Percentiles rank a stretch among this genome's conserved stretches.
These are phyloP conservation scores for Coregonus suidteri DNA, from an alignment of 2,797 vertebrate genomes.

Conservation along the genomic window DNA sequence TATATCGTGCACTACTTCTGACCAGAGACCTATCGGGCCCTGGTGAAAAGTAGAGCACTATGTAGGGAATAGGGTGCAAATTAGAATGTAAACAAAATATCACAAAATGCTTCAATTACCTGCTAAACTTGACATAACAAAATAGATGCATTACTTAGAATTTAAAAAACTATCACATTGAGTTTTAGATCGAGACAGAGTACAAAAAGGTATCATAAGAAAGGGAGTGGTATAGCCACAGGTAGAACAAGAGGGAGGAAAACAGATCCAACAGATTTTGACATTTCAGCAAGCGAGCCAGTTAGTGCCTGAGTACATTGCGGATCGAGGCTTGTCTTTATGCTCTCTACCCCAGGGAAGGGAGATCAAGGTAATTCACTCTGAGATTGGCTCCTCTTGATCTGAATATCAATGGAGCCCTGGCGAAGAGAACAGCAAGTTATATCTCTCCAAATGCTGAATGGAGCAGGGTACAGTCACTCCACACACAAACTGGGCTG, in stretches of 20 bases:
- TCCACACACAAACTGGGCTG: constrained; percentile 14
- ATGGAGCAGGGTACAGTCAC: not conserved
- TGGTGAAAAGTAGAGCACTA: not conserved
- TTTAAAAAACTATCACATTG: constrained; percentile 17
- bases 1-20: not conserved
- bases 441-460: constrained; percentile 43
- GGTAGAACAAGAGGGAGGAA: constrained; percentile 39
- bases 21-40: no score
- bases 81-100: not conserved
- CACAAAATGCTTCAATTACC: not conserved
- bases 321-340: constrained; percentile 59
- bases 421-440: constrained; percentile 52
- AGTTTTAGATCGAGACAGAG: constrained; percentile 20
- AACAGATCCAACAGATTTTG: constrained; percentile 40
- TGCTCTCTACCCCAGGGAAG: constrained; percentile 48
- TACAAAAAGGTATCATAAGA: constrained; percentile 22
- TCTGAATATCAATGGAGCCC: constrained; percentile 69
- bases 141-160: not conserved
- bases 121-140: not conserved
- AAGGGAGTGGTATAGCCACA: constrained; percentile 35
- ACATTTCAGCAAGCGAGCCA: constrained; percentile 57
- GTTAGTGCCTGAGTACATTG: constrained; percentile 58
- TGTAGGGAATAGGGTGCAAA: not conserved
- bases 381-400: constrained; percentile 68
- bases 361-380: constrained; percentile 69